Percentiles rank a stretch among this genome's conserved stretches.
phyloP scores from a whole-genome alignment of 1,140 invertebrate species.

The Drosophila lacteicornis region DNA sequence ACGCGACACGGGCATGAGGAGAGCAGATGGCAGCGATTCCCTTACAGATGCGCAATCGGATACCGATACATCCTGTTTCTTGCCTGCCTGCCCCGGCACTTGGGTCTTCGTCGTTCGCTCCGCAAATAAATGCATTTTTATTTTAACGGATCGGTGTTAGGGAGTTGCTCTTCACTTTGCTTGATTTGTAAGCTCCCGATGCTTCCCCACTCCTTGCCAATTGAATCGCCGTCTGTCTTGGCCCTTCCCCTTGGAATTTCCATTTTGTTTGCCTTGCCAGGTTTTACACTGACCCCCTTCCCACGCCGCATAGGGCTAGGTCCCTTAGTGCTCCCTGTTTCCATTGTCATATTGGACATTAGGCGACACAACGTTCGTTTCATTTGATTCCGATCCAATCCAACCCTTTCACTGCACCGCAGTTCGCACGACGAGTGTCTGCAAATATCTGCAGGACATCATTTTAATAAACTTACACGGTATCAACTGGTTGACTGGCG shows the following conservation, averaged over 20 bases:
- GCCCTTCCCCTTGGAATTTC: conserved; percentile 48
- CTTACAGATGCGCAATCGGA: conserved; percentile 41
- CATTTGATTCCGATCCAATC: conserved; percentile 32
- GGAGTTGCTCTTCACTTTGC: conserved; percentile 30
- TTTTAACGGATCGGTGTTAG: conserved; percentile 36
- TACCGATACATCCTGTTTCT: conserved; percentile 50
- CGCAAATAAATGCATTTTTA: conserved; percentile 80
- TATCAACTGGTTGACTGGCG: conserved; percentile 17
- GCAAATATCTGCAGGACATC: conserved; percentile 74
- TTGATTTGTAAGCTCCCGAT: conserved; percentile 63
- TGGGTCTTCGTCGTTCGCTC: conserved; percentile 70
- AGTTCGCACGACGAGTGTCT: conserved; percentile 38
- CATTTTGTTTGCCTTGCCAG: conserved; percentile 54
- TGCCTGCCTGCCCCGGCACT: conserved; percentile 38
- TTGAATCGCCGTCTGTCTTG: conserved; percentile 22
- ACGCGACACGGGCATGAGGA: conserved; percentile 26
- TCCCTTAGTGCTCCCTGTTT: conserved; percentile 23
- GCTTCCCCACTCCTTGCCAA: conserved; percentile 12
- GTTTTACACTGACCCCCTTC: conserved; percentile 2
- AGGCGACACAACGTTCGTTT: conserved; percentile 50
- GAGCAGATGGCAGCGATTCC: conserved; percentile 60
- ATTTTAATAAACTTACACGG: conserved; percentile 78
- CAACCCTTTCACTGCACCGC: conserved; percentile 7
- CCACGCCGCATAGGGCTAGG: conserved; percentile 10
- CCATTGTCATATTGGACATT: conserved; percentile 68